A percentile compares a stretch with the other conserved stretches of the same genome.
Evolutionary conservation across 1,140 invertebrate genomes (phyloP).

Genomic region (Augochlora pura): DNA sequence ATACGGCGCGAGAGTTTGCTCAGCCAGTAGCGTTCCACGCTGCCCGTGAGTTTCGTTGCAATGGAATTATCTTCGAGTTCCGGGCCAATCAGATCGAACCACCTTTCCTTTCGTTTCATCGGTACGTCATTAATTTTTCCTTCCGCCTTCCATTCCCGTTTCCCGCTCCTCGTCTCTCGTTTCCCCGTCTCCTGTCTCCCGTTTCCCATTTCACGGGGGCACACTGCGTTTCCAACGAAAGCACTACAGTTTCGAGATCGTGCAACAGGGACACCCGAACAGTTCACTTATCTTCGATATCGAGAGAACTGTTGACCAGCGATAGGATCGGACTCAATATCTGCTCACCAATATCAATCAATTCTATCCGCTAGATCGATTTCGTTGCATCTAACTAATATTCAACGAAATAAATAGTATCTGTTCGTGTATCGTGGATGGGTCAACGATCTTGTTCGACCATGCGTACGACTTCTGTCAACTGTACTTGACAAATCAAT

Average conservation of each 20-base stretch:
- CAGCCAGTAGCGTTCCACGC: not conserved
- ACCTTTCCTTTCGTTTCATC: slow-evolving; percentile 5
- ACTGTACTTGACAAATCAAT: too few relatives aligned
- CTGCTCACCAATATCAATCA: too few relatives aligned
- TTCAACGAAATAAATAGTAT: too few relatives aligned
- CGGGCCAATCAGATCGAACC: not conserved
- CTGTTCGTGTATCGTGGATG: too few relatives aligned
- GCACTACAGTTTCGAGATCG: not conserved
- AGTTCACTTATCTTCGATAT: slow-evolving; percentile 3
- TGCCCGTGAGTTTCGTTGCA: not conserved
- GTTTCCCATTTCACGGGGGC: not conserved
- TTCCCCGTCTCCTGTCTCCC: not conserved
- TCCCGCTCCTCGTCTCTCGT: not conserved
- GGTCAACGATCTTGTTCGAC: too few relatives aligned
- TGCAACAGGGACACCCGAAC: not conserved
- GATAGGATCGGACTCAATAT: not conserved
- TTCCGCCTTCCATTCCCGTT: not conserved
- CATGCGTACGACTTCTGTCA: too few relatives aligned
- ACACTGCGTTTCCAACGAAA: not conserved
- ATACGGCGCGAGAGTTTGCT: not conserved
- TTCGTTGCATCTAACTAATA: too few relatives aligned
- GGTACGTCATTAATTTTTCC: not conserved
- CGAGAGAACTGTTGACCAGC: not conserved
- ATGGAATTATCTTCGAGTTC: not conserved
- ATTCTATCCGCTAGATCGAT: too few relatives aligned